Percentiles rank a stretch among this genome's conserved stretches.
phyloP scores from a whole-genome alignment of 2,888 invertebrate genomes.

The Eupeodes latifasciatus region DNA sequence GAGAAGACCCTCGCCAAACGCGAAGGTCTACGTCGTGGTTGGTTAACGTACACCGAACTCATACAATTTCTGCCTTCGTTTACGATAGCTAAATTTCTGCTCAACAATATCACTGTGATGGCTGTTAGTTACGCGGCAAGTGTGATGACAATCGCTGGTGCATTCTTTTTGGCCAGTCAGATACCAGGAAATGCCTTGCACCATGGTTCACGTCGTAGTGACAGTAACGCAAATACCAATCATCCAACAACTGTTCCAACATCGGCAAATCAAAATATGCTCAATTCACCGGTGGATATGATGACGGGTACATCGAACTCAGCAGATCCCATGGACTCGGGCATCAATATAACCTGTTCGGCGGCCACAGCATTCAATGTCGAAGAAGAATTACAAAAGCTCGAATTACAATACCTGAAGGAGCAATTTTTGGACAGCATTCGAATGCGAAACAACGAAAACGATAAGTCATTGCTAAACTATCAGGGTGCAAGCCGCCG shows the following conservation, averaged over 20 bases:
- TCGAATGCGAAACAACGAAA: constrained; percentile 78
- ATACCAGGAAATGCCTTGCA: constrained; percentile 85
- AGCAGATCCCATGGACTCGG: constrained; percentile 42
- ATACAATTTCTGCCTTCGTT: constrained; percentile 84
- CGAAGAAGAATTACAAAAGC: constrained; percentile 81
- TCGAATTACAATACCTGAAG: constrained; percentile 80
- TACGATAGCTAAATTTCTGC: constrained; percentile 81
- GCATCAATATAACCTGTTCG: constrained; percentile 76
- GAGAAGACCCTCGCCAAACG: constrained; percentile 90
- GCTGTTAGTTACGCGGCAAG: constrained; percentile 83
- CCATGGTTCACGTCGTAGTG: constrained; percentile 66
- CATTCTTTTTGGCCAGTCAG: constrained; percentile 85
- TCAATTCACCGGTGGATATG: constrained; percentile 45
- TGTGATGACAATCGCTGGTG: constrained; percentile 83
- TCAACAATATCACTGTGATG: constrained; percentile 82
- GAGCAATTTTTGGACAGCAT: constrained; percentile 79
- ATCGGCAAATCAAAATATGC: constrained; percentile 47
- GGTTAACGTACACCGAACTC: constrained; percentile 93
- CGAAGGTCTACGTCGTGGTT: constrained; percentile 90
- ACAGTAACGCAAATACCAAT: constrained; percentile 49
- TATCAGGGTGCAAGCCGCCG: constrained; percentile 40
- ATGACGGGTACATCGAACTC: neutral
- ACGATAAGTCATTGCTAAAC: constrained; percentile 67
- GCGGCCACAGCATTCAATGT: constrained; percentile 78
- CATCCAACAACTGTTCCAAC: constrained; percentile 8